phyloP scores from a whole-genome alignment of 2,113 vertebrate genomes.

The Anguilla japonica region DNA sequence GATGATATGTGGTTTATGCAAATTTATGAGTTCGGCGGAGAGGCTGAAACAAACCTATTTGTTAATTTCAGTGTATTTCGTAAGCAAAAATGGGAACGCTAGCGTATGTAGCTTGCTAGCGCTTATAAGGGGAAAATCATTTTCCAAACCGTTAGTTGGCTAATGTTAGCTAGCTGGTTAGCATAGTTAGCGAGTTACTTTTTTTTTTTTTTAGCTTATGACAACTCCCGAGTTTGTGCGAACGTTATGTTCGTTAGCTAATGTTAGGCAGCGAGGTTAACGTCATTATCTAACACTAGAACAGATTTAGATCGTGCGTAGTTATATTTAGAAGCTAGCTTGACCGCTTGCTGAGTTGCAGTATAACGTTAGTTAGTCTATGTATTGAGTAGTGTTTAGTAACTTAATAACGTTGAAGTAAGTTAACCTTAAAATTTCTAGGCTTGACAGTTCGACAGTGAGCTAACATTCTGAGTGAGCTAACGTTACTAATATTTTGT shows the following conservation, averaged over 20 bases:
- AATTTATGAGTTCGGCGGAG: neutral
- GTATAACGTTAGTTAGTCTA: neutral
- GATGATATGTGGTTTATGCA: neutral
- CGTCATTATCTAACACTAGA: neutral
- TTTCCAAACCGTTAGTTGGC: conserved; percentile 4
- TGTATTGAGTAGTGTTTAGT: neutral
- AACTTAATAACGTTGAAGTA: neutral
- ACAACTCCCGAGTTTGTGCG: neutral
- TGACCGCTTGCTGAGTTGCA: neutral
- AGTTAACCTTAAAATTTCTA: neutral
- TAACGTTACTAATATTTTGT: neutral
- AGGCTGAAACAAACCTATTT: neutral
- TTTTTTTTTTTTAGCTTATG: neutral
- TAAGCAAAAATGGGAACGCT: neutral
- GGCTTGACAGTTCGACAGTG: neutral
- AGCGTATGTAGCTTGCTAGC: neutral
- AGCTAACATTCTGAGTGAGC: neutral
- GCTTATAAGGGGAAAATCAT: neutral
- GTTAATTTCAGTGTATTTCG: neutral
- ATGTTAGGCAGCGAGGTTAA: no score
- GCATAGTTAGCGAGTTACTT: neutral
- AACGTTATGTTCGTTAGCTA: neutral
- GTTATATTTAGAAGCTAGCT: neutral
- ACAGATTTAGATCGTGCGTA: neutral
- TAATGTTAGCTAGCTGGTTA: neutral